Percentiles rank a stretch among this genome's conserved stretches.
These are phyloP conservation scores for Elachura formosa DNA, from an alignment of 2,113 vertebrate species.

Conservation along the genomic window DNA sequence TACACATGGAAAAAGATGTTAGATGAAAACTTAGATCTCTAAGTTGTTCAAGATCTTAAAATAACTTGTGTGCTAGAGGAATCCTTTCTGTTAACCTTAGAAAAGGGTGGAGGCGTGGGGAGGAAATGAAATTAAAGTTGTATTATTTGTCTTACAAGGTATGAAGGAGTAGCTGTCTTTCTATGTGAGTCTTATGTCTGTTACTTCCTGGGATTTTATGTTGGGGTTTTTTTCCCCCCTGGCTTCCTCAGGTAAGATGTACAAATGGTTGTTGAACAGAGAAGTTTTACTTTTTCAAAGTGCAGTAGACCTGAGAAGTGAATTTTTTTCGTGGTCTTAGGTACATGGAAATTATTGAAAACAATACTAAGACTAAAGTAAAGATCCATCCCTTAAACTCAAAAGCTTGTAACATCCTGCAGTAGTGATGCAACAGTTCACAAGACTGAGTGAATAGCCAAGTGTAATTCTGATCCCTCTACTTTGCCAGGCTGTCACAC, in stretches of 20 bases:
- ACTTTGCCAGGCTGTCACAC: slow-evolving; percentile 41
- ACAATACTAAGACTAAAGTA: not conserved
- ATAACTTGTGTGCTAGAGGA: slow-evolving; percentile 36
- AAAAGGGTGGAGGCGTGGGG: not conserved
- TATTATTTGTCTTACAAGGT: not conserved
- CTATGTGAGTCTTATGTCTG: not conserved
- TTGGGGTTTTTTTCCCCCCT: not conserved
- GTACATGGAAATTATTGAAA: not conserved
- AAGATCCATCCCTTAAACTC: not conserved
- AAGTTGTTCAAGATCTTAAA: slow-evolving; percentile 52
- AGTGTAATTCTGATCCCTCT: slow-evolving; percentile 22
- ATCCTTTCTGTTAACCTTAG: slow-evolving; percentile 28
- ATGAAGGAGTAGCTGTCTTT: not conserved
- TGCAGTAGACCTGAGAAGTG: not conserved
- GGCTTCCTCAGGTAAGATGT: not conserved
- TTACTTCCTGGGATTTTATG: not conserved
- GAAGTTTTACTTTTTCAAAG: not conserved
- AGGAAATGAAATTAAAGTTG: not conserved
- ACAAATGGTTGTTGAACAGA: not conserved
- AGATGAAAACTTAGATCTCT: too few relatives aligned
- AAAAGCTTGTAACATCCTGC: slow-evolving; percentile 13
- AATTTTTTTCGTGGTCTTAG: not conserved
- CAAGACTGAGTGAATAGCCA: slow-evolving; percentile 14
- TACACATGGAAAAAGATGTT: slow-evolving; percentile 29
- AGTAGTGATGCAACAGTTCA: slow-evolving; percentile 17